These are phyloP conservation scores for Pycnomerus fuliginosus DNA, from an alignment of 2,888 invertebrate species.

Conservation along the genomic window DNA sequence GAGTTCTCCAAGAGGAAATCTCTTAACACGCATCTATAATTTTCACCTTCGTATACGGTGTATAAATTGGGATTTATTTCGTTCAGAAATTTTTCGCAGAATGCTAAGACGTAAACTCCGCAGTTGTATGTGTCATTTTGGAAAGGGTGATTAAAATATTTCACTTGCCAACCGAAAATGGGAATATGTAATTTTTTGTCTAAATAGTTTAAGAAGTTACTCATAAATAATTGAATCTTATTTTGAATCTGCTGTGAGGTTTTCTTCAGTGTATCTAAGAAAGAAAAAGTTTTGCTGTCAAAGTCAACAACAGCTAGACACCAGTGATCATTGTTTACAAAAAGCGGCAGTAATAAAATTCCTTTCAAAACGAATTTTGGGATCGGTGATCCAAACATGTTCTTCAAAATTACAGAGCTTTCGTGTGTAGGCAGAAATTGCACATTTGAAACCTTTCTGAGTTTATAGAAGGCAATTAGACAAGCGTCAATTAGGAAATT, in stretches of 20 bases:
- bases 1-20: neutral
- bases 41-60: neutral
- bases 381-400: no score
- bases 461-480: neutral
- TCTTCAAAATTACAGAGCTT: no score
- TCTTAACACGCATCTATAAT: neutral
- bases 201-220: no score
- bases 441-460: no score
- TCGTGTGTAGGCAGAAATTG: no score
- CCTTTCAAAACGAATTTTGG: no score
- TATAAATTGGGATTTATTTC: neutral
- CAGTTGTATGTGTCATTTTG: neutral
- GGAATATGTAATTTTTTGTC: no score
- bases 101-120: slow-evolving; percentile 1
- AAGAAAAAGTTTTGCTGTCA: neutral
- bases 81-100: neutral
- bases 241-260: no score
- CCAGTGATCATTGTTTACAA: neutral
- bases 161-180: neutral
- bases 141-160: neutral
- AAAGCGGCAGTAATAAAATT: neutral
- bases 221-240: no score
- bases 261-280: neutral
- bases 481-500: neutral
- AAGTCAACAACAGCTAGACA: neutral